Percentiles rank a stretch among this genome's conserved stretches.
Evolutionary conservation across 2,797 vertebrate genomes (phyloP).

Genomic region (Catharus ustulatus): DNA sequence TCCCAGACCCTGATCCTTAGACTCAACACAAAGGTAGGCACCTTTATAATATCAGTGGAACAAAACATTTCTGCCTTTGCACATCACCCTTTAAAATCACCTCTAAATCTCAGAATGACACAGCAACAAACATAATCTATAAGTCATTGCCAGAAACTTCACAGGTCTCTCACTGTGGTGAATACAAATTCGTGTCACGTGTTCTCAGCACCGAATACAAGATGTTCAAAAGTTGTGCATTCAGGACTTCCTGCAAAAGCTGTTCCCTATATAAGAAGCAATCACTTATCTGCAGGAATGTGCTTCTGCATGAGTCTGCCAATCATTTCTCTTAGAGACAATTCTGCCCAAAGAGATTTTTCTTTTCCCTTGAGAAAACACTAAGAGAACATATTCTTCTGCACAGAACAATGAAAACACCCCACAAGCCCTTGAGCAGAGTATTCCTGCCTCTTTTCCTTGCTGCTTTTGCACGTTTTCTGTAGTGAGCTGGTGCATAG

Average conservation of each 20-base stretch:
- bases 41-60: neutral
- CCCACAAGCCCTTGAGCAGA: neutral
- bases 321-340: neutral
- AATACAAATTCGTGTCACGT: neutral
- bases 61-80: neutral
- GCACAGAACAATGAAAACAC: neutral
- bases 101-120: neutral
- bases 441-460: neutral
- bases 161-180: neutral
- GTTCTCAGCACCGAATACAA: neutral
- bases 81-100: neutral
- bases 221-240: neutral
- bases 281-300: neutral
- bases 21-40: neutral
- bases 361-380: constrained; percentile 23
- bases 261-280: neutral
- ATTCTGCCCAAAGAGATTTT: neutral
- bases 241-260: neutral
- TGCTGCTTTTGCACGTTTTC: neutral
- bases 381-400: neutral
- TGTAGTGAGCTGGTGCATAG: neutral
- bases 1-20: neutral
- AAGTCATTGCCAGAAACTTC: neutral
- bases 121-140: neutral
- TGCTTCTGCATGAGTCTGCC: neutral